These are phyloP conservation scores for Cepaea nemoralis DNA, from an alignment of 1,140 invertebrate species.

Conservation along the genomic window DNA sequence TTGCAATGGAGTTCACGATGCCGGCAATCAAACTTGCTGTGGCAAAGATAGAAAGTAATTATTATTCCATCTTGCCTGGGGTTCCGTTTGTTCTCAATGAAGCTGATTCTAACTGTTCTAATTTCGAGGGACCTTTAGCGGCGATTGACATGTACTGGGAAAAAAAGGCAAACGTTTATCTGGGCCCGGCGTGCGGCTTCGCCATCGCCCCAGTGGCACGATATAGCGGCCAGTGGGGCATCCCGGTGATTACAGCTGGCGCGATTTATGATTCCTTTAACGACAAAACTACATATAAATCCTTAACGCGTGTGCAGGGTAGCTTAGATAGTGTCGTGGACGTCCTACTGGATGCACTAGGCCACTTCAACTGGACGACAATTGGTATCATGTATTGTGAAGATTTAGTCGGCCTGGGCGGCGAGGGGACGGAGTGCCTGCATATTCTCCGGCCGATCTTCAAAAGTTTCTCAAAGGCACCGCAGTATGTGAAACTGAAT, in stretches of 20 bases:
- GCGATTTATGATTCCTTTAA: constrained; percentile 41
- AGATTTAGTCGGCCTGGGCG: not conserved
- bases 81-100: not conserved
- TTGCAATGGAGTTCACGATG: not conserved
- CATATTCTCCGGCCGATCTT: not conserved
- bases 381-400: not conserved
- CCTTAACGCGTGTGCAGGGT: constrained; percentile 46
- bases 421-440: not conserved
- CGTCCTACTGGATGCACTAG: not conserved
- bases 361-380: not conserved
- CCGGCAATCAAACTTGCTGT: not conserved
- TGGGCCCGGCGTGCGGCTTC: constrained; percentile 91
- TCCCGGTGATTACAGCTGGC: constrained; percentile 46
- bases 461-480: not conserved
- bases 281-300: constrained; percentile 42
- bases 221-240: constrained; percentile 43
- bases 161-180: constrained; percentile 79
- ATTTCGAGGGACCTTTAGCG: constrained; percentile 64
- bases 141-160: constrained; percentile 66
- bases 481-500: not conserved
- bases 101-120: constrained; percentile 67
- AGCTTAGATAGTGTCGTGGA: not conserved
- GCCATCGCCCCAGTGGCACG: constrained; percentile 89
- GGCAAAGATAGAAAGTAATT: not conserved
- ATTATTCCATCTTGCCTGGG: not conserved